A percentile compares a stretch with the other conserved stretches of the same genome.
phyloP scores from a whole-genome alignment of 2,113 vertebrate genomes.

The Delphinus delphis region DNA sequence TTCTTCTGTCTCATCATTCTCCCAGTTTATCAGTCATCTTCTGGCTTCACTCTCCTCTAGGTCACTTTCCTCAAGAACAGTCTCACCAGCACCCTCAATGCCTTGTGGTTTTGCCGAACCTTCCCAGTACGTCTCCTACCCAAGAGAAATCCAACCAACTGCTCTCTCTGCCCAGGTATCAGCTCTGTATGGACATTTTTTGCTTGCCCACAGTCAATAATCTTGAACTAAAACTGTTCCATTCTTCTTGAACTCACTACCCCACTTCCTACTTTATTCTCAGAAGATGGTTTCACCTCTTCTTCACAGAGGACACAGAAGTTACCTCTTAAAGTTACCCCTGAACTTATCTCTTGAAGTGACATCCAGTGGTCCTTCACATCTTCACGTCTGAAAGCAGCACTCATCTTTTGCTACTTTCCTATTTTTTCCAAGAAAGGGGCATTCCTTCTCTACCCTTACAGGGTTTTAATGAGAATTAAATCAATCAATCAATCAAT shows the following conservation, averaged over 20 bases:
- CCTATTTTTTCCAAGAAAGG: neutral
- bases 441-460: neutral
- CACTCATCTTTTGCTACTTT: neutral
- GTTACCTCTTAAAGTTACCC: neutral
- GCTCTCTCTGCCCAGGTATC: neutral
- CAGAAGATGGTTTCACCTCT: neutral
- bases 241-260: neutral
- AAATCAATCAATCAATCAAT: neutral
- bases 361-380: neutral
- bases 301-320: neutral
- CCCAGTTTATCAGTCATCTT: neutral
- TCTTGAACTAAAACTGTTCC: neutral
- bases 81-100: neutral
- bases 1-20: neutral
- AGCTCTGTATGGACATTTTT: neutral
- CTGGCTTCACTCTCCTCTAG: neutral
- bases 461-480: slow-evolving; percentile 16
- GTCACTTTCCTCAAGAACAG: neutral
- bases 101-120: neutral
- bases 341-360: neutral
- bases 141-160: neutral
- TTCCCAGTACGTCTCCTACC: neutral
- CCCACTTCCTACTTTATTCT: neutral
- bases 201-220: neutral
- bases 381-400: neutral